Conservation (phyloP, 1,140 invertebrate species). For the Neomicropteryx cornuta region DNA sequence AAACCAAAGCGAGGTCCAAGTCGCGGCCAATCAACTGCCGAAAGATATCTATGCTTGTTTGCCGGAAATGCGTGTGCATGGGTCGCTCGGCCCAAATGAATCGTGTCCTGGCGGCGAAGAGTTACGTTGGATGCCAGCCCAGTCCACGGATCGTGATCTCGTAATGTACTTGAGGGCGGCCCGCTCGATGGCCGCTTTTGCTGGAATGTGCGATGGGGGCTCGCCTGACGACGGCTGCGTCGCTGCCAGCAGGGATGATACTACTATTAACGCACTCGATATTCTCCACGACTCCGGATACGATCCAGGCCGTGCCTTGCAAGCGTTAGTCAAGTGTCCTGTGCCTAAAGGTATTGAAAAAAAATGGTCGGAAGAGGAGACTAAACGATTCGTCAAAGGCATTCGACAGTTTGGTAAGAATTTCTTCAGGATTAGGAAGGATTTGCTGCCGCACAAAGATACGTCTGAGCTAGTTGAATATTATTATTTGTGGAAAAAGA, state of each 20-base stretch:
- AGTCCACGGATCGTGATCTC: conserved; percentile 86
- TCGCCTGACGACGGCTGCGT: conserved; percentile 93
- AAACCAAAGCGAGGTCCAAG: conserved; percentile 40
- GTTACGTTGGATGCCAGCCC: conserved; percentile 83
- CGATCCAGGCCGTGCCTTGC: conserved; percentile 88
- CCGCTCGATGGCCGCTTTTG: conserved; percentile 88
- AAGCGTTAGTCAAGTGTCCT: conserved; percentile 93
- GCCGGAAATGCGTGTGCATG: conserved; percentile 53
- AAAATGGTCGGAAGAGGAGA: conserved; percentile 96
- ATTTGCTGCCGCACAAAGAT: conserved; percentile 91
- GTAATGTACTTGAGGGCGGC: conserved; percentile 95
- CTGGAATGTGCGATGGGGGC: conserved; percentile 95
- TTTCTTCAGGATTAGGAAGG: conserved; percentile 95
- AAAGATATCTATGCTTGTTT: conserved; percentile 56
- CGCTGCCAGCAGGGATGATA: conserved; percentile 92
- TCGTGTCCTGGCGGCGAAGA: conserved; percentile 72
- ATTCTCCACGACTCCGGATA: conserved; percentile 91
- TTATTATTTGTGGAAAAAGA: conserved; percentile 99
- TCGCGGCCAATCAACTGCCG: conserved; percentile 31
- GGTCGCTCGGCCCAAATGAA: conserved; percentile 60
- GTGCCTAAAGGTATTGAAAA: conserved; percentile 94
- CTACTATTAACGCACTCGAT: conserved; percentile 94
- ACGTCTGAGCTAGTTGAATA: conserved; percentile 95
- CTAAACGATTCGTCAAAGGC: conserved; percentile 96
- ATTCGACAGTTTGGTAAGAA: conserved; percentile 97